These are phyloP conservation scores for Sturnira hondurensis DNA, from an alignment of 2,113 vertebrate species.

Conservation along the genomic window DNA sequence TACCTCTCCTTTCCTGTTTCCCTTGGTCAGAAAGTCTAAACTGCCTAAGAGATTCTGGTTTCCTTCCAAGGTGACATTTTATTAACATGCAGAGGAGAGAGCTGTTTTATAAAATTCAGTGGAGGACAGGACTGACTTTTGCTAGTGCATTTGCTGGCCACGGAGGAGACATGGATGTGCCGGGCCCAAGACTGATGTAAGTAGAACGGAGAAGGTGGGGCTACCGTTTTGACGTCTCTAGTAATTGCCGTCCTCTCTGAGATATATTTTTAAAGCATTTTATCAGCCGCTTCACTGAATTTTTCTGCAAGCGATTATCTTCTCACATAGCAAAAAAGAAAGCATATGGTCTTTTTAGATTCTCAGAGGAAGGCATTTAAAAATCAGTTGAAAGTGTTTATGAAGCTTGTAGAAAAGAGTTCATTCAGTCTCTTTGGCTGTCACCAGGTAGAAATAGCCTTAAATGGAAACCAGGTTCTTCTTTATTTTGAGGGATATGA, in stretches of 20 bases:
- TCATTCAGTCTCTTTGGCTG: constrained; percentile 19
- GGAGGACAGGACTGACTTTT: neutral
- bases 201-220: neutral
- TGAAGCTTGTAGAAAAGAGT: neutral
- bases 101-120: neutral
- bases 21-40: constrained; percentile 12
- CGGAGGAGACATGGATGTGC: neutral
- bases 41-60: constrained; percentile 28
- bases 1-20: neutral
- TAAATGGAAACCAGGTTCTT: neutral
- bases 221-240: neutral
- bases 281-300: neutral
- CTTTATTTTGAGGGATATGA: neutral
- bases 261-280: constrained; percentile 1
- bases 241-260: neutral
- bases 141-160: neutral
- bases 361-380: constrained; percentile 32
- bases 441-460: neutral
- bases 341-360: neutral
- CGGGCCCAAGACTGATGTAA: neutral
- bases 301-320: constrained; percentile 29
- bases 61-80: neutral
- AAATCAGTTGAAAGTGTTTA: constrained; percentile 27
- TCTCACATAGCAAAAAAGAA: constrained; percentile 15
- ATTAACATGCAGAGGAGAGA: constrained; percentile 22